Evolutionary conservation across 2,113 vertebrate species (phyloP).

Genomic region (Heteronetta atricapilla): DNA sequence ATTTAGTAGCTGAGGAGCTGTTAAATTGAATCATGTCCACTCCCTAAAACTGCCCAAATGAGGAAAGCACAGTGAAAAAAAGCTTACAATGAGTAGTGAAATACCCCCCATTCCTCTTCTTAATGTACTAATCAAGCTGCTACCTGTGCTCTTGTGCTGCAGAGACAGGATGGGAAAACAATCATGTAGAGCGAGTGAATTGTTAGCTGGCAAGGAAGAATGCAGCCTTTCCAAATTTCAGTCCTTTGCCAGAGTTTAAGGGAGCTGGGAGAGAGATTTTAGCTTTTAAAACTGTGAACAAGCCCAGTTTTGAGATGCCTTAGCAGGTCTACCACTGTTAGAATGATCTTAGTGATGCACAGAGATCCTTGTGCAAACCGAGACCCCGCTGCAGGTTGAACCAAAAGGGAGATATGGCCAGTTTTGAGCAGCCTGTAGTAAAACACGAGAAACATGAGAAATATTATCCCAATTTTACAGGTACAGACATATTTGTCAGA

Average conservation of each 20-base stretch:
- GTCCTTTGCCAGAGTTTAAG: background rate
- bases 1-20: slow-evolving; percentile 31
- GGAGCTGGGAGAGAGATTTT: background rate
- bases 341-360: background rate
- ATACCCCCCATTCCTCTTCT: background rate
- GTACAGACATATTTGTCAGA: background rate
- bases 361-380: background rate
- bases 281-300: background rate
- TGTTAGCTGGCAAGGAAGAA: background rate
- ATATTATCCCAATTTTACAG: background rate
- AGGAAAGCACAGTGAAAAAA: background rate
- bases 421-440: background rate
- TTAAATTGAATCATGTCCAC: slow-evolving; percentile 17
- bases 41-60: background rate
- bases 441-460: background rate
- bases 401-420: background rate
- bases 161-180: background rate
- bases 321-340: background rate
- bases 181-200: background rate
- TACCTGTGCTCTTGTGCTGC: background rate
- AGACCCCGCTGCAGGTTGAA: background rate
- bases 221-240: background rate
- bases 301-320: background rate
- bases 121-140: background rate
- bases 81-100: background rate